These are phyloP conservation scores for Penaeus vannamei DNA, from an alignment of 1,140 invertebrate genomes.

Conservation along the genomic window DNA sequence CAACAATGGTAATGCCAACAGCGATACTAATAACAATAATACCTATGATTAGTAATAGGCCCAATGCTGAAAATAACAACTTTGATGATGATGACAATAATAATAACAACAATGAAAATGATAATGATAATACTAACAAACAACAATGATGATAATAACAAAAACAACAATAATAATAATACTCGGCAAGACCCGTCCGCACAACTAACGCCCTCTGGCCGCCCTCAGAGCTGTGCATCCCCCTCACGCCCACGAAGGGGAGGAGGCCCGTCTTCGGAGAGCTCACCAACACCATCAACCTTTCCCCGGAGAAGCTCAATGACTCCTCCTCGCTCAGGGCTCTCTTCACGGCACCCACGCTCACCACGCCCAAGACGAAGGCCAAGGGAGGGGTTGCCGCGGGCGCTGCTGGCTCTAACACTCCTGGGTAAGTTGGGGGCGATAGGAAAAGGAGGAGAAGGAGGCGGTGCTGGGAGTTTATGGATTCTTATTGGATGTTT, in stretches of 20 bases:
- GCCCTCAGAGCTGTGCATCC: background rate
- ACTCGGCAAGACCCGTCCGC: too few relatives aligned
- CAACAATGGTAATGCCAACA: too few relatives aligned
- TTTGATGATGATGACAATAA: too few relatives aligned
- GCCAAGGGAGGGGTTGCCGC: background rate
- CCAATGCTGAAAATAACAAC: too few relatives aligned
- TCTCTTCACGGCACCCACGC: constrained; percentile 31
- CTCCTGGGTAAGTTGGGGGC: constrained; percentile 19
- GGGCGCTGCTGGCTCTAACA: background rate
- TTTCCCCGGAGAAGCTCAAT: constrained; percentile 48
- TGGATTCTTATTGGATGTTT: background rate
- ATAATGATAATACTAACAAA: too few relatives aligned
- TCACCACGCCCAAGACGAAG: constrained; percentile 30
- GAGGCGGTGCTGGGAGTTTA: background rate
- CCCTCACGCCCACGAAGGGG: constrained; percentile 34
- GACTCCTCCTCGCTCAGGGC: constrained; percentile 18
- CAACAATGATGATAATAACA: too few relatives aligned
- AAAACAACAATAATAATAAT: too few relatives aligned
- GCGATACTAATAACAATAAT: too few relatives aligned
- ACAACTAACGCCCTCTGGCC: too few relatives aligned
- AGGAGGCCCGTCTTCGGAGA: background rate
- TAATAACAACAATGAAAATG: too few relatives aligned
- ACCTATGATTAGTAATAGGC: too few relatives aligned
- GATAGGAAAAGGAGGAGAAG: background rate
- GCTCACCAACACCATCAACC: constrained; percentile 42